A percentile compares a stretch with the other conserved stretches of the same genome.
phyloP scores from a whole-genome alignment of 2,797 vertebrate genomes.

The Microctenopoma lineatum region DNA sequence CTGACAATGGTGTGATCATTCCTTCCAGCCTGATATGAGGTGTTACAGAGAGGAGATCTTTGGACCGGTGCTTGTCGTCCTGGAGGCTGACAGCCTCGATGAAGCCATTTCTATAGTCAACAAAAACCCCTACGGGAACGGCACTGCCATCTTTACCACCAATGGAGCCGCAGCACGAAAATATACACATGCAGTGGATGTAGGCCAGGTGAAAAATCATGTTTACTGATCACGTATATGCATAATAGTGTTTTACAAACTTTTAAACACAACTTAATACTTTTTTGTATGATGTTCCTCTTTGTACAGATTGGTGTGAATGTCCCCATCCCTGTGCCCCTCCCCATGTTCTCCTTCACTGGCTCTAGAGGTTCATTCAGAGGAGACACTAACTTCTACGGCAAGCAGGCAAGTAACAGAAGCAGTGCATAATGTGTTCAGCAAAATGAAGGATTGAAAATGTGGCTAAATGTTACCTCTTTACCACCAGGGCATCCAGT shows the following conservation, averaged over 20 bases:
- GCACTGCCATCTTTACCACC: conserved; percentile 97
- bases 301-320: conserved; percentile 92
- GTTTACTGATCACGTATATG: too few species aligned
- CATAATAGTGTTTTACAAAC: too few species aligned
- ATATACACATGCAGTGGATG: conserved; percentile 94
- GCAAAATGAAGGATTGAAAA: not conserved
- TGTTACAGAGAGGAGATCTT: conserved; percentile 99
- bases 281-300: too few species aligned
- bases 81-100: conserved; percentile 91
- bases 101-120: conserved; percentile 94
- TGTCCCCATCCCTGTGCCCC: conserved; percentile 96
- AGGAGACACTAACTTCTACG: conserved; percentile 98
- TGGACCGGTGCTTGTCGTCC: conserved; percentile 92
- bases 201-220: conserved; percentile 87
- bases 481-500: conserved; percentile 88
- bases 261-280: too few species aligned
- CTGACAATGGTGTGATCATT: too few species aligned
- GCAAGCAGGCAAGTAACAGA: conserved; percentile 90
- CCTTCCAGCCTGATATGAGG: conserved; percentile 89
- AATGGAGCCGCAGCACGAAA: conserved; percentile 97
- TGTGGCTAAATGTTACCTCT: not conserved
- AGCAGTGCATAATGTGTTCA: not conserved
- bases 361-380: conserved; percentile 96
- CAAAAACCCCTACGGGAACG: conserved; percentile 94
- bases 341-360: conserved; percentile 99